Conservation (phyloP, 2,113 vertebrate genomes). For the Penelope pileata region DNA sequence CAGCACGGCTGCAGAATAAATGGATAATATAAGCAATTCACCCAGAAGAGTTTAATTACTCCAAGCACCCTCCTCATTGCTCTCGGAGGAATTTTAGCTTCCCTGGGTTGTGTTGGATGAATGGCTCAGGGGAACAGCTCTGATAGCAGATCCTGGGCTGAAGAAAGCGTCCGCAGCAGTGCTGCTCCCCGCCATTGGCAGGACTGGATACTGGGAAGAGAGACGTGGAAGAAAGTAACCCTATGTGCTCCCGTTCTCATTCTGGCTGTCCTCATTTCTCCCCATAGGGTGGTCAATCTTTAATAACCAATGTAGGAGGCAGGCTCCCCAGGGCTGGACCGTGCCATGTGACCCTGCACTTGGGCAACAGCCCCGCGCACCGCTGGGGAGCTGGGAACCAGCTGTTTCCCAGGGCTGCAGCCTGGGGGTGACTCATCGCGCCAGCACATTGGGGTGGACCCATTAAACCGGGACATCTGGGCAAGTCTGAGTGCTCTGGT, state of each 20-base stretch:
- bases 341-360: neutral
- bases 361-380: neutral
- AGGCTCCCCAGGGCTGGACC: neutral
- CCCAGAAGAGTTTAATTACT: neutral
- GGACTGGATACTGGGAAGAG: no score
- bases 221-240: neutral
- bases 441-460: accelerated
- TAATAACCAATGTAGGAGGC: neutral
- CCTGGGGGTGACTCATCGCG: neutral
- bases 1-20: neutral
- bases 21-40: neutral
- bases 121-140: neutral
- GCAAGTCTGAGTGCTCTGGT: neutral
- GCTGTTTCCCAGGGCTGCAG: neutral
- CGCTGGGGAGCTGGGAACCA: neutral
- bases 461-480: neutral
- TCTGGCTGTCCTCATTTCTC: neutral
- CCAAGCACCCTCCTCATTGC: neutral
- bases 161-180: neutral
- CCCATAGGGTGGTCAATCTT: neutral
- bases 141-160: neutral
- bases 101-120: neutral
- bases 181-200: accelerated
- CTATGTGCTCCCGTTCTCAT: accelerated
- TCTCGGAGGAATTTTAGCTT: neutral